phyloP scores from a whole-genome alignment of 2,888 invertebrate species.

The Chymomyza caudatula region DNA sequence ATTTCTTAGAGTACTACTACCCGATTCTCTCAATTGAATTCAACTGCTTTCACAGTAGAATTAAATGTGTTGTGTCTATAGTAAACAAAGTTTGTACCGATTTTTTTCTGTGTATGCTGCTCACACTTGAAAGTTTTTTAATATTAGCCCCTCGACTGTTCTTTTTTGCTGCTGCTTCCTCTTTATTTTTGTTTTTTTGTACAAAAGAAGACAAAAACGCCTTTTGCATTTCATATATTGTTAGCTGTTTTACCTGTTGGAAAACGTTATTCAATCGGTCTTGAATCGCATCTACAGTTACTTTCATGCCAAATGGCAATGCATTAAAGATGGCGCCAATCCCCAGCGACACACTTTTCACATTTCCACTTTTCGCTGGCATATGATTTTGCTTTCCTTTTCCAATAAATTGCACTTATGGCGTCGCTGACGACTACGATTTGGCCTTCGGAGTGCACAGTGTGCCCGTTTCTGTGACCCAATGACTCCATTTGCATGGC shows the following conservation, averaged over 20 bases:
- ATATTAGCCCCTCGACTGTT: neutral
- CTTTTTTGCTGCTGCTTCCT: neutral
- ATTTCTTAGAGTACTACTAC: too few relatives aligned
- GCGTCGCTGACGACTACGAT: neutral
- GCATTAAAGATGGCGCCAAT: neutral
- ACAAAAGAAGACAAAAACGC: neutral
- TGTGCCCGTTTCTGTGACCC: constrained; percentile 39
- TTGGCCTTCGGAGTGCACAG: neutral
- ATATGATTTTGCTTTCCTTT: neutral
- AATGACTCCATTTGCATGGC: constrained; percentile 49
- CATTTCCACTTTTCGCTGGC: neutral
- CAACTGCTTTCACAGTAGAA: too few relatives aligned
- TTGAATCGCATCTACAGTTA: neutral
- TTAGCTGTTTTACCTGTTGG: neutral
- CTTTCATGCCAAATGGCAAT: neutral
- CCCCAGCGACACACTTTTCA: neutral
- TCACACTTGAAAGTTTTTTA: neutral
- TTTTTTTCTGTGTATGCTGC: neutral
- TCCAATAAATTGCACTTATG: neutral
- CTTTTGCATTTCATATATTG: neutral
- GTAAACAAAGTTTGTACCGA: too few relatives aligned
- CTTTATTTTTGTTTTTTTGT: neutral
- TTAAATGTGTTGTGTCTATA: too few relatives aligned
- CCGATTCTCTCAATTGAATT: too few relatives aligned
- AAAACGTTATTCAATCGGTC: neutral